Evolutionary conservation across 2,113 vertebrate genomes (phyloP), one percentile per base, ranked within the genome.

Genomic region (Chaetorhynchus papuensis): DNA sequence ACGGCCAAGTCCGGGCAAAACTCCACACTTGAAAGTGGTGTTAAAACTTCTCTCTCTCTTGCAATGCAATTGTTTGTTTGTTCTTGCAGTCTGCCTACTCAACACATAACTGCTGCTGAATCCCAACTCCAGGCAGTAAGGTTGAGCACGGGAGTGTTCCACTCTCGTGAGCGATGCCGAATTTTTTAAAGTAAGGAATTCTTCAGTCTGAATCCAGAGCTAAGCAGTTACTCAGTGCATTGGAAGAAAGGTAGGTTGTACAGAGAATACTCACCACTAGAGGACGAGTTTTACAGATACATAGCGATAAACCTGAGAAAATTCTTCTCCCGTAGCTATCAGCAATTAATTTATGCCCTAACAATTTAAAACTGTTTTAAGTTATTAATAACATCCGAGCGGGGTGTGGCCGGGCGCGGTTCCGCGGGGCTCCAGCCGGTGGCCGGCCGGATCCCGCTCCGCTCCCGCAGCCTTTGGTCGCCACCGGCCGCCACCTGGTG

Each of bases 381-480:
- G 16, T 7, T 1, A 2, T 0, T 3, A 1, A 24, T 60, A 37
- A 24, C 24, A 7, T 3, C 2, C 0, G n/a, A 13, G 54, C 10
- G 12, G 33, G 47, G 28, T 27, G 66, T 27, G 75, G 9, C 11
- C 6, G 30, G n/a, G 35, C 13, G 23, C 23, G 10, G 84, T 18
- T 26, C 21, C 3, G 28, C 10, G 15, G 54, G 9, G 54, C n/a
- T 27, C 6, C 47, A 6, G 66, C 31, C 26, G 6, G 26, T 21
- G 42, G 3, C 41, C 28, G 13, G 37, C 22, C 59, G 13, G 30
- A 4, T 26, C 10, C 24, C 20, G 23, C 53, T 31, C 50, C 2
- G 35, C 53, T 37, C 4, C 61, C 13, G 30, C 41, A 17, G 65
- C 41, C 42, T 35, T 35, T 14, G 50, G 71, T 61, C 20, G 60